phyloP scores from a whole-genome alignment of 2,797 vertebrate genomes.

The Podarcis siculus region DNA sequence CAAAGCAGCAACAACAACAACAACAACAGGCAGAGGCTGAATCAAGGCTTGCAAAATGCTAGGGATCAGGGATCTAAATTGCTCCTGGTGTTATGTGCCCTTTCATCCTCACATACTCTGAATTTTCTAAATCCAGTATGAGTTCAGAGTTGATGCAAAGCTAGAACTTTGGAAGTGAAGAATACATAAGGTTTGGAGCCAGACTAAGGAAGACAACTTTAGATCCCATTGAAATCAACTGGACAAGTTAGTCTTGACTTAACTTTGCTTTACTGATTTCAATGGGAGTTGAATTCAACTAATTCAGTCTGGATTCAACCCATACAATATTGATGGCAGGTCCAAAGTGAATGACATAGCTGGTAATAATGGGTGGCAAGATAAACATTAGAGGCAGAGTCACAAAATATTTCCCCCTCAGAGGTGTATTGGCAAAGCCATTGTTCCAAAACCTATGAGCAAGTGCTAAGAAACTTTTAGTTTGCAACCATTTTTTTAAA shows the following conservation, averaged over 20 bases:
- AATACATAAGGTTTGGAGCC: no score
- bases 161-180: not conserved
- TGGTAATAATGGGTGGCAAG: not conserved
- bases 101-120: not conserved
- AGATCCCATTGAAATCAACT: no score
- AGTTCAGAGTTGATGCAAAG: not conserved
- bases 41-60: not conserved
- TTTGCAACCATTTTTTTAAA: constrained; percentile 44
- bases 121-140: not conserved
- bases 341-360: not conserved
- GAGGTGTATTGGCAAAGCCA: not conserved
- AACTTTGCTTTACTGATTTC: no score
- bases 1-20: no score
- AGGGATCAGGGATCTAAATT: not conserved
- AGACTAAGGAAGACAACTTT: no score
- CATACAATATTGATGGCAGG: not conserved
- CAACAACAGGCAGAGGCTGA: not conserved
- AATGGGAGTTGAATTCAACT: no score
- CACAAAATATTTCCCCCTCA: constrained; percentile 56
- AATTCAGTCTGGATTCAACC: not conserved
- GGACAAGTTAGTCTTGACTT: no score
- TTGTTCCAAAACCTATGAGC: not conserved
- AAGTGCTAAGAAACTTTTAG: not conserved
- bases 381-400: not conserved
- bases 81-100: not conserved